Evolutionary conservation across 2,888 invertebrate species (phyloP).

Genomic region (Pharmacophagus antenor): DNA sequence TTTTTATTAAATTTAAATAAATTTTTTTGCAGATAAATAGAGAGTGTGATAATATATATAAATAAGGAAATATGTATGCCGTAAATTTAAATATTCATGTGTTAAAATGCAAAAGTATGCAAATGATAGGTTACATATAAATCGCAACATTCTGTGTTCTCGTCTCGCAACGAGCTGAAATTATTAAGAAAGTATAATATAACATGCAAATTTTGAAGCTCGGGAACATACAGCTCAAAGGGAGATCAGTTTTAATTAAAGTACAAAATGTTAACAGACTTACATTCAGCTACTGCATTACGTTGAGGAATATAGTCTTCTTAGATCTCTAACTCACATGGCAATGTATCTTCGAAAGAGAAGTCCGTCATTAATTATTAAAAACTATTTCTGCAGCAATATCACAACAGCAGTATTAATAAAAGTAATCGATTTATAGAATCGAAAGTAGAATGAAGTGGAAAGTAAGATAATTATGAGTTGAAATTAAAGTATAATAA

Average conservation of each 20-base stretch:
- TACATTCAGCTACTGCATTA: neutral
- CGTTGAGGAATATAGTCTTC: too few relatives aligned
- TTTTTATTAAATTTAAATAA: too few relatives aligned
- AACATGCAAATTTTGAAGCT: slow-evolving; percentile 13
- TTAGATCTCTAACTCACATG: too few relatives aligned
- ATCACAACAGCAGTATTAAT: too few relatives aligned
- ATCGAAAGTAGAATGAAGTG: too few relatives aligned
- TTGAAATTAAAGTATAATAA: neutral
- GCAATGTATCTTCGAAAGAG: too few relatives aligned
- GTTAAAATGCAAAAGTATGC: slow-evolving; percentile 28
- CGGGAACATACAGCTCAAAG: neutral
- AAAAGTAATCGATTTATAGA: too few relatives aligned
- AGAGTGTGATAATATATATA: neutral
- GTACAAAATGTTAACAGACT: neutral
- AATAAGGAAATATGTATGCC: neutral
- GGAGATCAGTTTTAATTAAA: slow-evolving; percentile 1
- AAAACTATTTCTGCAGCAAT: too few relatives aligned
- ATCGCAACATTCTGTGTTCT: slow-evolving; percentile 16
- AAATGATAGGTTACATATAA: slow-evolving; percentile 19
- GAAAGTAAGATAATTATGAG: too few relatives aligned
- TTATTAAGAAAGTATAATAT: slow-evolving; percentile 21
- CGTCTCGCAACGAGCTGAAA: slow-evolving; percentile 6
- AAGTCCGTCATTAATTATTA: too few relatives aligned
- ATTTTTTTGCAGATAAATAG: neutral
- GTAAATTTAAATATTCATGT: slow-evolving; percentile 23